Base-by-base conservation (phyloP, 2,113 vertebrate genomes). In the Numenius arquata region DNA sequence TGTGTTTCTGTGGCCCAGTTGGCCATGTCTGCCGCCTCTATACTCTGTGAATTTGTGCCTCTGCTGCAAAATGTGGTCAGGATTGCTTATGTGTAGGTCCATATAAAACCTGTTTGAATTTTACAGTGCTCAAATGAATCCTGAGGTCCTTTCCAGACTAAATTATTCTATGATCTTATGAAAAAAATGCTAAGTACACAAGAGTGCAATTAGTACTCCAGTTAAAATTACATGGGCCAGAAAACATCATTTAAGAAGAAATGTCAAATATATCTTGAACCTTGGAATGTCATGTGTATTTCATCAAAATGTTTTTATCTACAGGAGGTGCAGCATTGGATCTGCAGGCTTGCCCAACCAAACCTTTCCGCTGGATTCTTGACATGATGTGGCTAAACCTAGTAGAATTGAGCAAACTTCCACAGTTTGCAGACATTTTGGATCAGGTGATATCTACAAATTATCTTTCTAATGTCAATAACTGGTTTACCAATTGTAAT, bases 281-380 rank as follows among this genome's bases (percentile, higher is more conserved):
- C 27, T 17, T 76, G 15, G 12, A 72, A 63, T 48, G 15, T 25
- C 6, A 11, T 13, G 8, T 68, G 1, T 67, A 50, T 70, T 94
- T 91, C 5, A 79, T 82, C 45, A 75, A 30, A 63, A 50, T 67
- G 21, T 34, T 27, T 62, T 41, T 77, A 68, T 90, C 45, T 74
- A 36, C 72, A 98, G 98, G 98, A 23, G 98, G 98, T 66, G 98
- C 98, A 34, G 98, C 98, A 16, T n/a, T 98, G 82, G 98, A 98
- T 85, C 96, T 98, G 83, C 98, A 98, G 92, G 96, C 98, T 89
- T 98, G 98, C 78, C 98, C 98, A 67, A 96, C 98, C 38, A 98
- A 98, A 77, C 98, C 97, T 0, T 97, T 96, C 48, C 93, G 93
- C 38, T 98, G 98, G 98, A 98, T 98, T 92, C 98, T 98, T 34